Conservation (phyloP, 2,113 vertebrate genomes). For the Cyprinodon tularosa region DNA sequence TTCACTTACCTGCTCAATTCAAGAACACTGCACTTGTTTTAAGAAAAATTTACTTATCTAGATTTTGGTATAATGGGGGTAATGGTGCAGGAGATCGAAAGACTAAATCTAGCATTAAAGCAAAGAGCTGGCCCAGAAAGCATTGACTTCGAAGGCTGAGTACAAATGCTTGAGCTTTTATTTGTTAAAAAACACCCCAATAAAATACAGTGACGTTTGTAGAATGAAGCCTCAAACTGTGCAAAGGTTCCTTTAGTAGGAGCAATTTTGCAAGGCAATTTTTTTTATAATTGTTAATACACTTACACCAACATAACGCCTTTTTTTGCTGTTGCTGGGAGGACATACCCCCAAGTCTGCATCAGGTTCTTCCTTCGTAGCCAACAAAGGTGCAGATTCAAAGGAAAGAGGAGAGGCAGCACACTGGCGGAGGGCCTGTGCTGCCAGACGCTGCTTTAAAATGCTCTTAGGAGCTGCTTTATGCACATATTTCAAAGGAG, state of each 20-base stretch:
- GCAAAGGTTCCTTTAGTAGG: background rate
- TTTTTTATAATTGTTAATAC: constrained; percentile 5
- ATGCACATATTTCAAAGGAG: constrained; percentile 58
- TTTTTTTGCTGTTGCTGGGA: constrained; percentile 51
- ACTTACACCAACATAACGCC: constrained; percentile 75
- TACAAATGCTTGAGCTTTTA: background rate
- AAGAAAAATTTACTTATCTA: too few relatives aligned
- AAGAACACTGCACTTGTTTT: too few relatives aligned
- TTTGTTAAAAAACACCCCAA: background rate
- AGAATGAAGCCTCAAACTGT: background rate
- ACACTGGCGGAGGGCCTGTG: constrained; percentile 46
- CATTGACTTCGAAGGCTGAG: background rate
- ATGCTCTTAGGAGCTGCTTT: constrained; percentile 73
- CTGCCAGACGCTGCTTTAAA: constrained; percentile 68
- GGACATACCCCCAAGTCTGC: constrained; percentile 30
- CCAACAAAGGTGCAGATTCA: constrained; percentile 27
- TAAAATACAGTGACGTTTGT: background rate
- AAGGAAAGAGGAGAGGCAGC: constrained; percentile 43
- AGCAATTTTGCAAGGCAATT: background rate
- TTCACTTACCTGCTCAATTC: too few relatives aligned
- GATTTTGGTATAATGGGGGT: too few relatives aligned
- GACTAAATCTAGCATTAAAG: too few relatives aligned
- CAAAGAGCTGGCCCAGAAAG: background rate
- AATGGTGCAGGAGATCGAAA: too few relatives aligned
- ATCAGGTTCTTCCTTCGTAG: constrained; percentile 52